phyloP scores from a whole-genome alignment of 2,888 invertebrate genomes.

The Oligia latruncula region DNA sequence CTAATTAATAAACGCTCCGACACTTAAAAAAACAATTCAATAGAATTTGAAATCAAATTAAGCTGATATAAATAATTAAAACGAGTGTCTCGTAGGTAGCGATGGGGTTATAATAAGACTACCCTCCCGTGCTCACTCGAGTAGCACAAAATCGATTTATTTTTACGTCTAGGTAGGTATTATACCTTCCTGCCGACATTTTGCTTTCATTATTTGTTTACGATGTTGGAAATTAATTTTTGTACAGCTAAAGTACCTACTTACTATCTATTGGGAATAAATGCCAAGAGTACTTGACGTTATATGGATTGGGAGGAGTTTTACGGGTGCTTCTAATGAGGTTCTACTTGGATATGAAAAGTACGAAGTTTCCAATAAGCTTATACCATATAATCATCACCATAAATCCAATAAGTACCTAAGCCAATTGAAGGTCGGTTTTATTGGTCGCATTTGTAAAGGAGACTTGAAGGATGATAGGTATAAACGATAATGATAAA shows the following conservation, averaged over 20 bases:
- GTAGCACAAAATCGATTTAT: constrained; percentile 80
- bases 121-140: constrained; percentile 76
- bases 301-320: neutral
- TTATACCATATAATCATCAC: neutral
- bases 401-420: neutral
- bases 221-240: constrained; percentile 62
- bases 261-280: constrained; percentile 42
- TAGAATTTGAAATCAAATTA: constrained; percentile 65
- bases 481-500: neutral
- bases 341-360: neutral
- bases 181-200: constrained; percentile 68
- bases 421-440: neutral
- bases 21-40: constrained; percentile 51
- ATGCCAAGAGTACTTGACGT: constrained; percentile 35
- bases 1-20: constrained; percentile 46
- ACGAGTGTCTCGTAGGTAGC: constrained; percentile 64
- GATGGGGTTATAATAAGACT: constrained; percentile 70
- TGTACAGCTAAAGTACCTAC: constrained; percentile 36
- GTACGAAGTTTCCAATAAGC: constrained; percentile 1
- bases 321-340: constrained; percentile 16
- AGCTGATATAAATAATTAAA: constrained; percentile 68
- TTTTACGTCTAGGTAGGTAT: constrained; percentile 71
- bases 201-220: constrained; percentile 70
- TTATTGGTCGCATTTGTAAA: neutral
- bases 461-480: neutral